These are phyloP conservation scores for Propithecus coquereli DNA, from an alignment of 2,113 vertebrate species.

Conservation along the genomic window DNA sequence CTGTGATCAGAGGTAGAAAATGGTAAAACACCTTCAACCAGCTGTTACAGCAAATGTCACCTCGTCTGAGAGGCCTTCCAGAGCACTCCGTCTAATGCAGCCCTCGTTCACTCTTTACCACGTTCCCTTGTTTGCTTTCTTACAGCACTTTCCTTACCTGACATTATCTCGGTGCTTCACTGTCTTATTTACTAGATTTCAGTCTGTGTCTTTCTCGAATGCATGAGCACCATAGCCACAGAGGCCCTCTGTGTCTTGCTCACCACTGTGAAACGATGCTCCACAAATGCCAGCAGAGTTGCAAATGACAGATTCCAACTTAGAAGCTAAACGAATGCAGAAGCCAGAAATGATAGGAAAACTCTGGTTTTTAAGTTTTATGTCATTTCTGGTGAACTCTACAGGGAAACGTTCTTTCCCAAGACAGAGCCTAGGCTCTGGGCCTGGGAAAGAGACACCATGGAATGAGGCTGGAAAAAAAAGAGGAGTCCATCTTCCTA, in stretches of 20 bases:
- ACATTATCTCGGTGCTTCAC: too few species aligned
- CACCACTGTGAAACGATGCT: background rate
- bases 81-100: fast-evolving
- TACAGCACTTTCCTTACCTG: background rate
- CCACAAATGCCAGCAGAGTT: background rate
- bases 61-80: background rate
- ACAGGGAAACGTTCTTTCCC: background rate
- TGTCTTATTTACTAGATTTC: background rate
- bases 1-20: background rate
- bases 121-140: background rate
- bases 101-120: fast-evolving
- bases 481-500: background rate
- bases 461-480: background rate
- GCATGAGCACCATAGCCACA: background rate
- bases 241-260: background rate
- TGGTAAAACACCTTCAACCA: background rate
- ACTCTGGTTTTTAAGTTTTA: background rate
- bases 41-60: background rate
- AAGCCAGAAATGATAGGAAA: background rate
- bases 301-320: background rate
- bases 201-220: background rate
- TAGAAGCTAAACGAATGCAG: background rate
- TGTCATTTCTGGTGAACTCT: background rate
- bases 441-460: background rate
- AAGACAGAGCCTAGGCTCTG: background rate